phyloP scores from a whole-genome alignment of 1,140 invertebrate genomes.

The Drosophila teissieri region DNA sequence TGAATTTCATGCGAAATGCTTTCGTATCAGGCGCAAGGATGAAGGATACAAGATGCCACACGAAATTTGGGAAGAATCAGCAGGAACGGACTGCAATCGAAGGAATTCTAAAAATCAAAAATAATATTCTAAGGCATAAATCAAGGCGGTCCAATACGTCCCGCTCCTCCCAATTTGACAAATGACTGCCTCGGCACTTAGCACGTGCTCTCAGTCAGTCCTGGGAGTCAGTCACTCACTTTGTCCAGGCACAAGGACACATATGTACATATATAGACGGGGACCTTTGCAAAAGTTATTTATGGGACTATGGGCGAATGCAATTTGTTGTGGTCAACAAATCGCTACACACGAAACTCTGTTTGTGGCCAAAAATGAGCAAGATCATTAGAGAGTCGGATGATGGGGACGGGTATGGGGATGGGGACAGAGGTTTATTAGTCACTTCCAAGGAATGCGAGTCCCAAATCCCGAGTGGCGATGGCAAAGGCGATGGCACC shows the following conservation, averaged over 20 bases:
- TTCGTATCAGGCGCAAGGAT: not conserved
- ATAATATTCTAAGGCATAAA: slow-evolving; percentile 73
- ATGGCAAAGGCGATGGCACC: slow-evolving; percentile 46
- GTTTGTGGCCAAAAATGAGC: slow-evolving; percentile 43
- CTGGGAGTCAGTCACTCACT: slow-evolving; percentile 42
- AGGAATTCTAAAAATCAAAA: slow-evolving; percentile 43
- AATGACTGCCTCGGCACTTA: slow-evolving; percentile 71
- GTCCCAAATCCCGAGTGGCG: slow-evolving; percentile 24
- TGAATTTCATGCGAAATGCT: slow-evolving; percentile 22
- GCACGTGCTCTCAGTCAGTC: slow-evolving; percentile 71
- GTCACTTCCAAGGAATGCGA: slow-evolving; percentile 78
- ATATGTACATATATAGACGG: not conserved
- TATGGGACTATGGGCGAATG: slow-evolving; percentile 64
- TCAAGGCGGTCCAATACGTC: slow-evolving; percentile 32
- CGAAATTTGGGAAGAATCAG: slow-evolving; percentile 5
- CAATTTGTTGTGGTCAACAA: slow-evolving; percentile 83
- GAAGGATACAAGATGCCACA: slow-evolving; percentile 14
- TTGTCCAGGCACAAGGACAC: slow-evolving; percentile 53
- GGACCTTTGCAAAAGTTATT: slow-evolving; percentile 63
- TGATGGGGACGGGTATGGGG: not conserved
- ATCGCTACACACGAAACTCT: slow-evolving; percentile 70
- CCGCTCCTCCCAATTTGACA: slow-evolving; percentile 58
- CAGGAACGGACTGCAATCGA: slow-evolving; percentile 2
- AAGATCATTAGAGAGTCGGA: slow-evolving; percentile 53
- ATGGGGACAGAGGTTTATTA: slow-evolving; percentile 68